Evolutionary conservation across 2,888 invertebrate genomes (phyloP).

Genomic region (Drosophila mulleri): DNA sequence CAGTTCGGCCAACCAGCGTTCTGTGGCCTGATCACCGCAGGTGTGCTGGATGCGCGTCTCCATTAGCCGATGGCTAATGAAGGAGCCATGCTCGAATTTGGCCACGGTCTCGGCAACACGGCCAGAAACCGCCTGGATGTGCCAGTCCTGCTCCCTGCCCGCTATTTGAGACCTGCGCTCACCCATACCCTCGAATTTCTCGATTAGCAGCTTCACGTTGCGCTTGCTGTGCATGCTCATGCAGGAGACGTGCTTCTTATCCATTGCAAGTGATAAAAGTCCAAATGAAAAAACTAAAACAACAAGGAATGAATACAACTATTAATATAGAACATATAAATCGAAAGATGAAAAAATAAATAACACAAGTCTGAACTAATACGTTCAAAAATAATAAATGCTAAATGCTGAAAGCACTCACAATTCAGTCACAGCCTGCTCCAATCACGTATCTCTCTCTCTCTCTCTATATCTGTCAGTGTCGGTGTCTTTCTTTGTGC

Average conservation of each 20-base stretch:
- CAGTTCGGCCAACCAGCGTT: background rate
- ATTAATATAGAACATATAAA: background rate
- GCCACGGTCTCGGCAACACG: constrained; percentile 23
- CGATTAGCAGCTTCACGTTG: constrained; percentile 18
- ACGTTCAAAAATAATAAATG: background rate
- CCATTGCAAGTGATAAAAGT: constrained; percentile 10
- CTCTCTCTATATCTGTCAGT: background rate
- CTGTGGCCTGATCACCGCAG: background rate
- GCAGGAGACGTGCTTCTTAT: background rate
- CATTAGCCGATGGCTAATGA: background rate
- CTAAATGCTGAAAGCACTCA: background rate
- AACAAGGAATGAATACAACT: background rate
- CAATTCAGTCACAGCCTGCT: constrained; percentile 25
- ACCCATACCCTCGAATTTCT: constrained; percentile 27
- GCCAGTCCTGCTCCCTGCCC: background rate
- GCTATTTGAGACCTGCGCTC: background rate
- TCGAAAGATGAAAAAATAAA: background rate
- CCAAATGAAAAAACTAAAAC: background rate
- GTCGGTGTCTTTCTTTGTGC: background rate
- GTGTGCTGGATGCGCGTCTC: background rate
- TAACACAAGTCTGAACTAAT: background rate
- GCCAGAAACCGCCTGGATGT: background rate
- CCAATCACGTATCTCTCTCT: background rate
- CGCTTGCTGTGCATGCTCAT: background rate
- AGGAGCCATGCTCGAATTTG: constrained; percentile 17